Percentiles rank a stretch among this genome's conserved stretches.
phyloP scores from a whole-genome alignment of 2,888 invertebrate species.

The Rhagium mordax region DNA sequence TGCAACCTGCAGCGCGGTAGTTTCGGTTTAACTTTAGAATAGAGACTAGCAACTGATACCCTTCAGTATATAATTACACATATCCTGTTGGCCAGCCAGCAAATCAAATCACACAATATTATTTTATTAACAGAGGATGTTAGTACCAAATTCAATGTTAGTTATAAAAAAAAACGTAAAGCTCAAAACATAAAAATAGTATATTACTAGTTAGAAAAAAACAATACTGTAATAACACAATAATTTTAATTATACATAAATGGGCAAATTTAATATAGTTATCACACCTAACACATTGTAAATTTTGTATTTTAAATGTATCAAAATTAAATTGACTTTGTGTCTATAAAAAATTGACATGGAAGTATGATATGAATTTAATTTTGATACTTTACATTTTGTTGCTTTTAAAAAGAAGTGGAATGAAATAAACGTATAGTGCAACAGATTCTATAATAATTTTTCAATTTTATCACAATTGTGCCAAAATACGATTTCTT shows the following conservation, averaged over 20 bases:
- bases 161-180: not conserved
- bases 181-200: conserved; percentile 1
- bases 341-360: not conserved
- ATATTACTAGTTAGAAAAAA: conserved; percentile 7
- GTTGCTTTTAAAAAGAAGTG: not conserved
- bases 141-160: not conserved
- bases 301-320: not conserved
- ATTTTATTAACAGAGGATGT: not conserved
- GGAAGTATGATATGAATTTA: not conserved
- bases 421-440: not conserved
- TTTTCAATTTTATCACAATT: not conserved
- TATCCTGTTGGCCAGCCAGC: too few relatives aligned
- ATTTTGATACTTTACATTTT: not conserved
- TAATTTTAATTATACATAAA: not conserved
- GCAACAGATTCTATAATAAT: not conserved
- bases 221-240: not conserved
- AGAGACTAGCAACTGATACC: too few relatives aligned
- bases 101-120: not conserved
- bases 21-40: too few relatives aligned
- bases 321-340: not conserved
- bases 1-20: too few relatives aligned
- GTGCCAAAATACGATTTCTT: not conserved
- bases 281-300: not conserved
- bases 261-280: not conserved
- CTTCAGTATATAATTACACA: too few relatives aligned